A percentile compares a stretch with the other conserved stretches of the same genome.
Evolutionary conservation across 2,113 vertebrate genomes (phyloP).

Genomic region (Camelus dromedarius): DNA sequence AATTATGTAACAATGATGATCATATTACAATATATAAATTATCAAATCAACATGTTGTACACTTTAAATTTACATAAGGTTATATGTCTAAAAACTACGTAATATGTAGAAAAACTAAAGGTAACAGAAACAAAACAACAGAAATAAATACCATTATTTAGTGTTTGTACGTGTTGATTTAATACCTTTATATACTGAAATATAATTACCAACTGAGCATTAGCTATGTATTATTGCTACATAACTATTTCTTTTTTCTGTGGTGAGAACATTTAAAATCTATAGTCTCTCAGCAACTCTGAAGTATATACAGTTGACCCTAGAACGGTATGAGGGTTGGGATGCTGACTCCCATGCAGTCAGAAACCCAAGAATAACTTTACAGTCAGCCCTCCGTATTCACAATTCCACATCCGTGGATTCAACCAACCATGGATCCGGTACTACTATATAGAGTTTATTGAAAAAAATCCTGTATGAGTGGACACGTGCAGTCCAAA

Average conservation of each 20-base stretch:
- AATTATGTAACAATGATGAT: not conserved
- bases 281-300: not conserved
- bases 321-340: not conserved
- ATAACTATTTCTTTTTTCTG: not conserved
- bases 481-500: not conserved
- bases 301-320: not conserved
- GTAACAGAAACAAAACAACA: not conserved
- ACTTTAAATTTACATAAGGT: constrained; percentile 4
- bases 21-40: not conserved
- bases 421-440: not conserved
- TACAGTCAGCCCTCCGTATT: not conserved
- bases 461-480: not conserved
- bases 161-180: not conserved
- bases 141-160: not conserved
- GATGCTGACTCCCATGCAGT: not conserved
- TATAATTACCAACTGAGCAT: not conserved
- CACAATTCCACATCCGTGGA: not conserved
- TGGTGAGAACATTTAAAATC: not conserved
- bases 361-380: not conserved
- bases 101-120: constrained; percentile 53
- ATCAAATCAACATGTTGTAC: not conserved
- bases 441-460: not conserved
- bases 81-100: not conserved
- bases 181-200: not conserved
- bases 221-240: not conserved